Conservation (phyloP, 2,888 invertebrate species). For the Fissipunctia ypsillon region DNA sequence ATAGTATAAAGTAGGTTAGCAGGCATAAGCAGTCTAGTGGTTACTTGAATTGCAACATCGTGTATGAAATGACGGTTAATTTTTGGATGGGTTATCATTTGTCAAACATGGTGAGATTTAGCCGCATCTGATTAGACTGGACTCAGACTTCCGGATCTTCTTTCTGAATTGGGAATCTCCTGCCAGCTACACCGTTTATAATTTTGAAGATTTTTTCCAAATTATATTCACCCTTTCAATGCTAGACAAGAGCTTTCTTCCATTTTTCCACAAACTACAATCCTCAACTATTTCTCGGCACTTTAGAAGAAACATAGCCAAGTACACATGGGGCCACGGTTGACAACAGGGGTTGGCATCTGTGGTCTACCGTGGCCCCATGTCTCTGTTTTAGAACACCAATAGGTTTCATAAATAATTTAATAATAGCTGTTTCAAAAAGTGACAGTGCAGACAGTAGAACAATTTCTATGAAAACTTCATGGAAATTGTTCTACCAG, state of each 20-base stretch:
- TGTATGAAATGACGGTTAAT: neutral
- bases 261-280: neutral
- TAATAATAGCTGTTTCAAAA: neutral
- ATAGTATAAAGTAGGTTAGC: neutral
- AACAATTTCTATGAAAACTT: no score
- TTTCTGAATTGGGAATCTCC: neutral
- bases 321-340: no score
- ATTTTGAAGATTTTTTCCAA: neutral
- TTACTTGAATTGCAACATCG: neutral
- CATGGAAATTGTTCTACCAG: no score
- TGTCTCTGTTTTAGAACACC: neutral
- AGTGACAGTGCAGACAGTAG: no score
- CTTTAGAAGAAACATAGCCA: neutral
- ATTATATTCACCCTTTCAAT: neutral
- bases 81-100: neutral
- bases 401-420: neutral
- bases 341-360: no score
- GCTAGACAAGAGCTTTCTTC: neutral
- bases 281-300: neutral
- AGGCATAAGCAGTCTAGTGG: no score
- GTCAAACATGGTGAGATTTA: neutral
- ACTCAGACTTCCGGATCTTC: no score
- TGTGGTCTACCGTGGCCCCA: neutral
- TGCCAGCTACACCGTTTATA: neutral
- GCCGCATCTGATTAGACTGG: neutral